phyloP scores from a whole-genome alignment of 2,113 vertebrate species.

The Bothrops jararaca region DNA sequence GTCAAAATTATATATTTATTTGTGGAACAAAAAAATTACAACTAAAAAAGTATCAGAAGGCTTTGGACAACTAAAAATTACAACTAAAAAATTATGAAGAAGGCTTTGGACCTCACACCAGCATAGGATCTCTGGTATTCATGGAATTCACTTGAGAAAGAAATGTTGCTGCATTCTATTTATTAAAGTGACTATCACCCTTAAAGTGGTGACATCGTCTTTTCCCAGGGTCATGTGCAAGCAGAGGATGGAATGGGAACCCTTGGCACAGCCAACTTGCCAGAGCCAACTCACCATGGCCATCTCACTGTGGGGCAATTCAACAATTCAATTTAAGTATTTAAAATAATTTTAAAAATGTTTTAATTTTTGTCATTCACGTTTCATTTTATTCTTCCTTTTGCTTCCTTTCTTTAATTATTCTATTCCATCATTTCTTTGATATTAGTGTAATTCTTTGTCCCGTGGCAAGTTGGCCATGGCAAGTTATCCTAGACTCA shows the following conservation, averaged over 20 bases:
- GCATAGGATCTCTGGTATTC: too few species aligned
- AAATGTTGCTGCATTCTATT: too few species aligned
- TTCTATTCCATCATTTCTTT: neutral
- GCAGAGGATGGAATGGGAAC: neutral
- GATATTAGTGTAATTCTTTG: neutral
- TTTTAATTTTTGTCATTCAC: neutral
- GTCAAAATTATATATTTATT: neutral
- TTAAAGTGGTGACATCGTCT: too few species aligned
- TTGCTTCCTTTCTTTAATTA: neutral
- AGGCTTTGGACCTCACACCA: too few species aligned
- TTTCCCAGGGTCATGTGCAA: neutral
- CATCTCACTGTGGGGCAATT: neutral
- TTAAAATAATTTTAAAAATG: neutral
- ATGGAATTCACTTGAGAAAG: too few species aligned
- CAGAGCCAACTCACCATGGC: neutral
- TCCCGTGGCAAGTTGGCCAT: neutral
- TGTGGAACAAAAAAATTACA: neutral
- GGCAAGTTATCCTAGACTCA: neutral
- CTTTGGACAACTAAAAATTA: too few species aligned
- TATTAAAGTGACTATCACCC: too few species aligned
- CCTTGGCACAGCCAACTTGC: neutral
- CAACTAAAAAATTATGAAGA: neutral
- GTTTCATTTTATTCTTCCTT: neutral
- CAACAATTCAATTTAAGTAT: neutral
- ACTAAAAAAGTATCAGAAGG: neutral